Conservation (phyloP, 2,113 vertebrate genomes). For the Oryctolagus cuniculus region DNA sequence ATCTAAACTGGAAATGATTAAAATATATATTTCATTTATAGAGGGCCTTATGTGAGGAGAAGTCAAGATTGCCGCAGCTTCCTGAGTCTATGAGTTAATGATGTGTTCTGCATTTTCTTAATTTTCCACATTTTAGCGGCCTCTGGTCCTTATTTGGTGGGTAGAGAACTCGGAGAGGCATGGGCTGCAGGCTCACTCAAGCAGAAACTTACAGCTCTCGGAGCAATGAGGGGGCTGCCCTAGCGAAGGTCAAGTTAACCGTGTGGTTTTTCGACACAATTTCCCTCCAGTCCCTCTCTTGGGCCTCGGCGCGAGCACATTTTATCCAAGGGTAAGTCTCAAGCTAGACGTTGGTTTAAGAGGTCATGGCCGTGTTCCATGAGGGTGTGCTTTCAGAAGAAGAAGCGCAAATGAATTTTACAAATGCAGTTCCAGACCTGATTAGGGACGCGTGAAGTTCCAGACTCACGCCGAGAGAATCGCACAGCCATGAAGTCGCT, state of each 20-base stretch:
- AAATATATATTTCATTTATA: slow-evolving; percentile 85
- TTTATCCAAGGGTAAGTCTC: not conserved
- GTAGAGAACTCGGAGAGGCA: slow-evolving; percentile 65
- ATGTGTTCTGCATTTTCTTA: slow-evolving; percentile 88
- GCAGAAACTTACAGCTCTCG: not conserved
- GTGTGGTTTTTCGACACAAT: not conserved
- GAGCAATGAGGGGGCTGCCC: not conserved
- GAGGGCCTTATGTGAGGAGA: slow-evolving; percentile 86
- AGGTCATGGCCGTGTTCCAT: not conserved
- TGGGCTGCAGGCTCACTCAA: not conserved
- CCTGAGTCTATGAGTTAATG: slow-evolving; percentile 86
- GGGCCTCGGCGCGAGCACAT: not conserved
- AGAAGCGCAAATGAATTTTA: not conserved
- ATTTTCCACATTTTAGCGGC: slow-evolving; percentile 88
- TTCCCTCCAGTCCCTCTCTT: slow-evolving; percentile 31
- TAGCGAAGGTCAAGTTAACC: not conserved
- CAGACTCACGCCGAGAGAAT: not conserved
- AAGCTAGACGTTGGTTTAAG: not conserved
- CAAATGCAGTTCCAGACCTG: slow-evolving; percentile 13
- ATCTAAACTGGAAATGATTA: slow-evolving; percentile 89
- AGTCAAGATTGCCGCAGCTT: slow-evolving; percentile 86
- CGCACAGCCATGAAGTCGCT: slow-evolving; percentile 79
- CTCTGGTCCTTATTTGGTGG: slow-evolving; percentile 85
- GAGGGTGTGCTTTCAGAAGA: not conserved
- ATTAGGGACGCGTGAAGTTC: not conserved